Conservation (phyloP, 2,888 invertebrate species). For the Hypsopygia costalis region DNA sequence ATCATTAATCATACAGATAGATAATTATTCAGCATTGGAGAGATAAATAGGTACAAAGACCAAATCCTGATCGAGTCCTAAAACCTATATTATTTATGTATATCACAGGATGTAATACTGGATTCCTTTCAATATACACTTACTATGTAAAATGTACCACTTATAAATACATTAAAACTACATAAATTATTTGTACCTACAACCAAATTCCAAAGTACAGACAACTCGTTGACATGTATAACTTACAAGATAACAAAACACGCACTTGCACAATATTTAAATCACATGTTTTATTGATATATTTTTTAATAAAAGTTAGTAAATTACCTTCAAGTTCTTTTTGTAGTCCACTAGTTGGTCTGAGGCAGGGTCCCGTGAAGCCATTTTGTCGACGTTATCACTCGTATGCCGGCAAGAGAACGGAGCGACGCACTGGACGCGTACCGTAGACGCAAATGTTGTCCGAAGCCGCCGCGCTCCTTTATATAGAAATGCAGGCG, state of each 20-base stretch:
- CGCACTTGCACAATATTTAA: neutral
- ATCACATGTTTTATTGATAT: neutral
- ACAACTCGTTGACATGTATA: neutral
- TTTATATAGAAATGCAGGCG: conserved; percentile 57
- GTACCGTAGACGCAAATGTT: conserved; percentile 52
- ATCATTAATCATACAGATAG: conserved; percentile 10
- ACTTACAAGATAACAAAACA: neutral
- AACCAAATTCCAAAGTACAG: neutral
- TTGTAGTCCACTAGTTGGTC: conserved; percentile 84
- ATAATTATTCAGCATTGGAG: too few relatives aligned
- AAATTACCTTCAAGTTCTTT: conserved; percentile 79
- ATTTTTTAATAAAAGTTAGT: neutral
- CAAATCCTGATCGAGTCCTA: neutral
- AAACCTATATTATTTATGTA: too few relatives aligned
- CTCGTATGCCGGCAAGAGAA: conserved; percentile 15
- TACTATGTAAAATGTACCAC: too few relatives aligned
- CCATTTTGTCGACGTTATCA: conserved; percentile 30
- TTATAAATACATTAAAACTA: too few relatives aligned
- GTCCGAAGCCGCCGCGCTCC: conserved; percentile 23
- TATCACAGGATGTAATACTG: too few relatives aligned
- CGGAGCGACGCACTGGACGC: conserved; percentile 56
- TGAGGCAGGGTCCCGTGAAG: conserved; percentile 80
- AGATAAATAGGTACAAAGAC: conserved; percentile 9
- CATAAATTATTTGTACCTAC: neutral
- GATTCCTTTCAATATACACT: too few relatives aligned